Conservation (phyloP, 2,888 invertebrate genomes). For the Cryptus viduatorius region DNA sequence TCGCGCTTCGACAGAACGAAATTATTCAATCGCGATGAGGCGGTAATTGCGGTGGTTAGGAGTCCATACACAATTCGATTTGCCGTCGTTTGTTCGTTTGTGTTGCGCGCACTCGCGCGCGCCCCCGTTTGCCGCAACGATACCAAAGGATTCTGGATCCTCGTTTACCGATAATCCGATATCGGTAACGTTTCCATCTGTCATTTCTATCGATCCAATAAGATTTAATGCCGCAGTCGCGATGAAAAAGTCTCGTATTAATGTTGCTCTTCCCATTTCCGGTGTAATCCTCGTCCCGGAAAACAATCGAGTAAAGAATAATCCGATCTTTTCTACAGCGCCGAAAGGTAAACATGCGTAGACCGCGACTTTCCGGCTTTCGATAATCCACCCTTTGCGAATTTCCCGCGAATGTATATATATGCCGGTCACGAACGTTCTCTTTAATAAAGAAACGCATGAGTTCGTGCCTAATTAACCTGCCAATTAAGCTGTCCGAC, state of each 20-base stretch:
- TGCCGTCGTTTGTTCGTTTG: not conserved
- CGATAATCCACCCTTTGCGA: constrained; percentile 27
- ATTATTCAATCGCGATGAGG: constrained; percentile 43
- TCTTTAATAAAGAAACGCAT: constrained; percentile 39
- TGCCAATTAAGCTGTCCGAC: constrained; percentile 59
- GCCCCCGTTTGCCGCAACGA: not conserved
- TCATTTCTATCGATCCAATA: not conserved
- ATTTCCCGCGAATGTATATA: not conserved
- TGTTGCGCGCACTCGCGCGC: too few relatives aligned
- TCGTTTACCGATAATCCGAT: constrained; percentile 30
- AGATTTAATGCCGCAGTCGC: not conserved
- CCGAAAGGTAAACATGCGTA: too few relatives aligned
- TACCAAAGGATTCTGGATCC: constrained; percentile 11
- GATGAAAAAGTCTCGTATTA: too few relatives aligned
- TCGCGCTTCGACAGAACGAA: constrained; percentile 32
- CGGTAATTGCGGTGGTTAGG: constrained; percentile 28
- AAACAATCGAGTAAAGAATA: too few relatives aligned
- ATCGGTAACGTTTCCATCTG: constrained; percentile 24
- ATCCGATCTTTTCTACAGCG: too few relatives aligned
- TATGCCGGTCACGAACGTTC: not conserved
- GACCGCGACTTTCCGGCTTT: not conserved
- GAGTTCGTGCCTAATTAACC: constrained; percentile 54
- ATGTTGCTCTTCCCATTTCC: too few relatives aligned
- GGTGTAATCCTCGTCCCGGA: too few relatives aligned
- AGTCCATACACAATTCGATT: not conserved